These are phyloP conservation scores for Cephus nigrinus DNA, from an alignment of 2,888 invertebrate species.

Conservation along the genomic window DNA sequence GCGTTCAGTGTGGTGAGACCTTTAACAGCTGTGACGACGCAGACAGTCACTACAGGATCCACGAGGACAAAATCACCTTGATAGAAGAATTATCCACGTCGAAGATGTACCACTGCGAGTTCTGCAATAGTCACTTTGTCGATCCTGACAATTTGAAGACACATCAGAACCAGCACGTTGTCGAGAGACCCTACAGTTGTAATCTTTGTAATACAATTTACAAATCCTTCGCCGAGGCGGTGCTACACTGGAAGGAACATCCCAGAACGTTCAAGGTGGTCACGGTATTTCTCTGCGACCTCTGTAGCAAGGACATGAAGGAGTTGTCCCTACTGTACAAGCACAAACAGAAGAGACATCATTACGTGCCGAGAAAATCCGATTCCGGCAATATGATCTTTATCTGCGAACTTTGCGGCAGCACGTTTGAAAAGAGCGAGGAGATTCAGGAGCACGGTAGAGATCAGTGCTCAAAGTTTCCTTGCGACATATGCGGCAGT, in stretches of 20 bases:
- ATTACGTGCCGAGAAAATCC: conserved; percentile 64
- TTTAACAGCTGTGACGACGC: conserved; percentile 41
- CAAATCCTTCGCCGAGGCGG: conserved; percentile 69
- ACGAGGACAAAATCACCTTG: conserved; percentile 38
- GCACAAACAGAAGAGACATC: conserved; percentile 70
- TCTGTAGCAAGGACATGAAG: conserved; percentile 68
- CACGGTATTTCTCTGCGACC: conserved; percentile 66
- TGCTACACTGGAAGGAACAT: conserved; percentile 70
- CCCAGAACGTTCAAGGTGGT: conserved; percentile 67
- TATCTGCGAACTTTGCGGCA: conserved; percentile 72
- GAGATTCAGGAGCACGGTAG: conserved; percentile 42
- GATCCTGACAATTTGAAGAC: conserved; percentile 67
- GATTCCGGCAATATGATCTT: conserved; percentile 38
- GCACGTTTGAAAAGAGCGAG: conserved; percentile 31
- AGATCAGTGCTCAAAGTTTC: conserved; percentile 52
- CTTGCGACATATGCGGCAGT: conserved; percentile 51
- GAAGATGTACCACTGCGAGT: conserved; percentile 71
- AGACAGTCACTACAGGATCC: conserved; percentile 41
- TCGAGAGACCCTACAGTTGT: conserved; percentile 67
- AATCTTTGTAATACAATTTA: conserved; percentile 65
- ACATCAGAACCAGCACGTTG: conserved; percentile 66
- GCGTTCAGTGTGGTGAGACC: conserved; percentile 44
- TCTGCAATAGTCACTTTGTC: conserved; percentile 71
- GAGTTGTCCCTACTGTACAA: conserved; percentile 70
- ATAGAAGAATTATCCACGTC: conserved; percentile 42